These are phyloP conservation scores for Chalcosyrphus nemorum DNA, from an alignment of 2,888 invertebrate species.

Conservation along the genomic window DNA sequence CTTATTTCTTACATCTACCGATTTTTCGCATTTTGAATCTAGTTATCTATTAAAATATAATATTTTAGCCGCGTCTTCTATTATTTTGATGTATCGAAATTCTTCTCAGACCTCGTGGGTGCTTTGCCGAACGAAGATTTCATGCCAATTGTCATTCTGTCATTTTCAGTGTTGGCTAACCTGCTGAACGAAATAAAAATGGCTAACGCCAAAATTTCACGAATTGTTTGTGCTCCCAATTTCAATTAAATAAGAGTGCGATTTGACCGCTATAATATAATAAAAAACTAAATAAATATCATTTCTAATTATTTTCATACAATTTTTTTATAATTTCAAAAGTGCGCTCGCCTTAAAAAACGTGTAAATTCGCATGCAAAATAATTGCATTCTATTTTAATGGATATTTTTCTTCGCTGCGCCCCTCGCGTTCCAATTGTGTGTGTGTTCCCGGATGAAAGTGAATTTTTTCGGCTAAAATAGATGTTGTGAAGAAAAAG, in stretches of 20 bases:
- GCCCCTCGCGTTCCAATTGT: neutral
- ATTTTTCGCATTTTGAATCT: too few species aligned
- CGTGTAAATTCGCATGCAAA: constrained; percentile 3
- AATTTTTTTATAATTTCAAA: constrained; percentile 14
- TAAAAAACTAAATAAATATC: constrained; percentile 11
- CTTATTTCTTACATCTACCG: neutral
- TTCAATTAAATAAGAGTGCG: constrained; percentile 68
- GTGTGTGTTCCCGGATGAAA: constrained; percentile 34
- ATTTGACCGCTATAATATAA: constrained; percentile 23
- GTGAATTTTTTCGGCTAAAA: constrained; percentile 32
- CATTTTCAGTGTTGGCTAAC: constrained; percentile 73
- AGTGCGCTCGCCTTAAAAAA: neutral
- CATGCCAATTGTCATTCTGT: constrained; percentile 59
- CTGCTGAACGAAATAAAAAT: constrained; percentile 75
- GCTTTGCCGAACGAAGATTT: neutral
- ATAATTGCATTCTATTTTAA: too few species aligned
- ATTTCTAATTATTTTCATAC: neutral
- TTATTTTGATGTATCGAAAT: neutral
- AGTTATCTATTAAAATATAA: too few species aligned
- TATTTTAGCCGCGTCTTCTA: too few species aligned
- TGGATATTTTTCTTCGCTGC: constrained; percentile 17
- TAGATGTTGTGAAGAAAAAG: neutral
- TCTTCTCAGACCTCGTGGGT: constrained; percentile 49
- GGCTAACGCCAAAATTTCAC: constrained; percentile 78
- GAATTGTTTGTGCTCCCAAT: constrained; percentile 75